Evolutionary conservation across 2,797 vertebrate species (phyloP), one percentile per base, ranked within the genome.

Genomic region (Poeciliopsis gracilis): DNA sequence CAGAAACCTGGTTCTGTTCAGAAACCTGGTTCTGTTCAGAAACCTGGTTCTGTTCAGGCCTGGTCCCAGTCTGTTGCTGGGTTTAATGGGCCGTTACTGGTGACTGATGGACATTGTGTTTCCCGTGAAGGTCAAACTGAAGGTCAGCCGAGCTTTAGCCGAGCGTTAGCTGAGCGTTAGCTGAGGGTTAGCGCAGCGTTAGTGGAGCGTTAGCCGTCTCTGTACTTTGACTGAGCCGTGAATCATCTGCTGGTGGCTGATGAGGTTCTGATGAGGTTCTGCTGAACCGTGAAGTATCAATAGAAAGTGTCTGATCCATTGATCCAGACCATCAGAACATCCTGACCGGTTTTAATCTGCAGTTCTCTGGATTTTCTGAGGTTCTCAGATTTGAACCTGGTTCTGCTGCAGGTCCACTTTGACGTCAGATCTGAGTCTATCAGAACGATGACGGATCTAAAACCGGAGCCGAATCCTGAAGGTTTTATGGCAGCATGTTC

Each of bases 101-200:
- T 73, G 77, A 63, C 83, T 45, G 82, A 87, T 76, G 12, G 83
- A 82, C 82, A 57, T 80, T 6, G 61, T 4, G 75, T 76, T 45
- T 72, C 82, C 75, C 86, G 72, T 84, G 82, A 86, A 86, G 88
- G 88, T 88, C 74, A 4, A 73, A 20, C 25, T 63, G 28, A 18
- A 47, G 46, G 46, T 47, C 13, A 46, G 10, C 12, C 1, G 45
- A n/a, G n/a, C n/a, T n/a, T n/a, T n/a, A n/a, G n/a, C n/a, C n/a
- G n/a, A n/a, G n/a, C n/a, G n/a, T n/a, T n/a, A n/a, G n/a, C n/a
- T n/a, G n/a, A 45, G 12, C 9, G 41, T 43, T 12, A 45, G 11
- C 43, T 8, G 41, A 33, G 33, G 33, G n/a, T n/a, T n/a, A n/a
- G n/a, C n/a, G n/a, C 33, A 41, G 41, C 9, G 9, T 43, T 43